A percentile compares a stretch with the other conserved stretches of the same genome.
Evolutionary conservation across 2,113 vertebrate species (phyloP).

Genomic region (Oncorhynchus tshawytscha): DNA sequence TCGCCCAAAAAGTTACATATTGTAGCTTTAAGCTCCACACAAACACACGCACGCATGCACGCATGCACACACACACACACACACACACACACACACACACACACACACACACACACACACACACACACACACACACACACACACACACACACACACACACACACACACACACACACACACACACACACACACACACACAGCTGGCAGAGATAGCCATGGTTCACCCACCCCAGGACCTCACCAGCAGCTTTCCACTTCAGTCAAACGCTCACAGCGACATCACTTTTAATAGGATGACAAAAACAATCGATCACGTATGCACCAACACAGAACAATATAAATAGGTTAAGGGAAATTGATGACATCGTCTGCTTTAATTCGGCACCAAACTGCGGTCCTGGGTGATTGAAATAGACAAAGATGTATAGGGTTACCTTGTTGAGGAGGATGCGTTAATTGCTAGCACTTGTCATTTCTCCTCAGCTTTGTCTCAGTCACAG

Average conservation of each 20-base stretch:
- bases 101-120: neutral
- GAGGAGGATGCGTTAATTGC: constrained; percentile 90
- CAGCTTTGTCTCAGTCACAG: constrained; percentile 88
- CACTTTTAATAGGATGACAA: constrained; percentile 92
- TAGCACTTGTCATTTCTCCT: constrained; percentile 85
- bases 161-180: neutral
- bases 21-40: neutral
- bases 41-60: neutral
- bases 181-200: constrained; percentile 15
- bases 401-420: constrained; percentile 95
- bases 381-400: constrained; percentile 78
- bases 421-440: constrained; percentile 88
- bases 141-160: neutral
- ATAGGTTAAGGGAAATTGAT: constrained; percentile 94
- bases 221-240: constrained; percentile 44
- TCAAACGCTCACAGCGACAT: constrained; percentile 71
- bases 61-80: too few relatives aligned
- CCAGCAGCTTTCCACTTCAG: constrained; percentile 72
- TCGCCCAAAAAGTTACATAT: too few relatives aligned
- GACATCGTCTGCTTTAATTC: constrained; percentile 88
- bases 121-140: neutral
- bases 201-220: constrained; percentile 30
- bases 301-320: constrained; percentile 88
- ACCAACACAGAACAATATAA: constrained; percentile 85
- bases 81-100: neutral